Conservation (phyloP, 2,888 invertebrate species). For the Lasioglossum marginatum region DNA sequence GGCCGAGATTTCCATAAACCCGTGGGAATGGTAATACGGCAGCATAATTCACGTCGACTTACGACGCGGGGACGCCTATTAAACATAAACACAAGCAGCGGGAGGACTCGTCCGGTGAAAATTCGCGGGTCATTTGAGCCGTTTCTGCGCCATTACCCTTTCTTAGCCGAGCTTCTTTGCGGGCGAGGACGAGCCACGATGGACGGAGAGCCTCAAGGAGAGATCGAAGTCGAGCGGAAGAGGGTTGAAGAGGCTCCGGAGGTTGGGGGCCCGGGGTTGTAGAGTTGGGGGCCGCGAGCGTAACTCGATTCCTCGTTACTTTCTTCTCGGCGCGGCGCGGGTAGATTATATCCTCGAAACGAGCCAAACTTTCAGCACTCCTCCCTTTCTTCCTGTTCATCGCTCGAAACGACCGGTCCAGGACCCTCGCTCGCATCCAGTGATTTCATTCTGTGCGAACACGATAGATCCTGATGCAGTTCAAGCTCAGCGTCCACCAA, state of each 20-base stretch:
- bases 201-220: conserved; percentile 40
- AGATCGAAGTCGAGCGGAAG: conserved; percentile 61
- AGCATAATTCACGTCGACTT: conserved; percentile 66
- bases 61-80: conserved; percentile 67
- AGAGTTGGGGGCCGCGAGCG: conserved; percentile 51
- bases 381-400: conserved; percentile 57
- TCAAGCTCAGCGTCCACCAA: not conserved
- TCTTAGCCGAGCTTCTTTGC: conserved; percentile 74
- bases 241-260: conserved; percentile 43
- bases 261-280: conserved; percentile 15
- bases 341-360: conserved; percentile 73
- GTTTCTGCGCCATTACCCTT: conserved; percentile 84
- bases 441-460: conserved; percentile 46
- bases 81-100: conserved; percentile 79
- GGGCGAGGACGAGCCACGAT: conserved; percentile 46
- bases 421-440: conserved; percentile 39
- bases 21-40: conserved; percentile 72
- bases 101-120: conserved; percentile 74
- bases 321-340: conserved; percentile 62
- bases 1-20: conserved; percentile 75
- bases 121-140: conserved; percentile 84
- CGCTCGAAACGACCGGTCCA: conserved; percentile 53
- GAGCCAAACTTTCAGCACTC: conserved; percentile 60
- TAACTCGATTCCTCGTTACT: conserved; percentile 76
- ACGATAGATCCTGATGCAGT: conserved; percentile 12